A percentile compares a stretch with the other conserved stretches of the same genome.
Conservation (phyloP, 2,888 invertebrate genomes). For the Drosophila pegasa region DNA sequence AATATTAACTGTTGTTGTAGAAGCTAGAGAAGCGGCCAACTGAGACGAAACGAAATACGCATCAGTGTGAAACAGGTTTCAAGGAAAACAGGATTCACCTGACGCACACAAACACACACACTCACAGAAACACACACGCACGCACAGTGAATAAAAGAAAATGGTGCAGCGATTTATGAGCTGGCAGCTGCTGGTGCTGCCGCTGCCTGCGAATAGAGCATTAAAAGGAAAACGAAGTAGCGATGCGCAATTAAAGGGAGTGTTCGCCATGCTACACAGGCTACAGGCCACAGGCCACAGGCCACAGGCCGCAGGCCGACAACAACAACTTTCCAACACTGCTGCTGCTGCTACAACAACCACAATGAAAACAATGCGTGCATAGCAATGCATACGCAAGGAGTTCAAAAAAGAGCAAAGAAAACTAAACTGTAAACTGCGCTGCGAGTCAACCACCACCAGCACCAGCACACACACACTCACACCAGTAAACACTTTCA, state of each 20-base stretch:
- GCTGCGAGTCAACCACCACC: constrained; percentile 51
- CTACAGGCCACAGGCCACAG: constrained; percentile 35
- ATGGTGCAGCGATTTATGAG: constrained; percentile 76
- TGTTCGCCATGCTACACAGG: constrained; percentile 32
- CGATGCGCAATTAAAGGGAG: constrained; percentile 78
- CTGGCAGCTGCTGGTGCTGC: constrained; percentile 36
- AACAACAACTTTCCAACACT: constrained; percentile 53
- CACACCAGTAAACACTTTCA: constrained; percentile 26
- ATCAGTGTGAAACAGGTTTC: constrained; percentile 61
- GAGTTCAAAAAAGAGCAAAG: constrained; percentile 26
- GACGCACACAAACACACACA: constrained; percentile 43
- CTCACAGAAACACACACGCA: constrained; percentile 6
- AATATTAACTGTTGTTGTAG: constrained; percentile 20
- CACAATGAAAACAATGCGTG: constrained; percentile 49
- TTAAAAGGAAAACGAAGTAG: constrained; percentile 49
- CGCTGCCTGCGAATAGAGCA: constrained; percentile 30
- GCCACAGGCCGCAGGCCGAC: constrained; percentile 41
- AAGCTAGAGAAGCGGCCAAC: constrained; percentile 25
- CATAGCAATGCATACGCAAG: constrained; percentile 69
- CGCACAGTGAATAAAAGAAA: constrained; percentile 56
- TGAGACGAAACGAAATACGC: constrained; percentile 29
- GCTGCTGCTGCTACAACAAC: constrained; percentile 17
- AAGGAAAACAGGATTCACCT: constrained; percentile 81
- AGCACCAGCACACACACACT: constrained; percentile 18
- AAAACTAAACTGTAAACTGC: constrained; percentile 50